These are phyloP conservation scores for Cyclina sinensis DNA, from an alignment of 1,140 invertebrate species.

Conservation along the genomic window DNA sequence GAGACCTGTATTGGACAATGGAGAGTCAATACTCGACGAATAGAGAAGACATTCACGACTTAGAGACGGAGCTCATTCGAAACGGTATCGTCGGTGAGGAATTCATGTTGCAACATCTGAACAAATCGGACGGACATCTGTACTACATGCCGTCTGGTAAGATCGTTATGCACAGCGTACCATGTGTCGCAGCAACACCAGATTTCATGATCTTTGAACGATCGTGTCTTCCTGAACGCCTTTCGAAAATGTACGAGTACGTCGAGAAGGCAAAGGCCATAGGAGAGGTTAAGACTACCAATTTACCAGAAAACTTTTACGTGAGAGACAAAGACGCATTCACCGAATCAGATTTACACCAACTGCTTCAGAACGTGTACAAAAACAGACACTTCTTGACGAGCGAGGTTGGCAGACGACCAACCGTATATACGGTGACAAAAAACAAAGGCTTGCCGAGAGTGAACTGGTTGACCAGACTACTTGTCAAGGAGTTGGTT, in stretches of 20 bases:
- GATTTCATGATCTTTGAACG: not conserved
- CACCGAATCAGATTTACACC: not conserved
- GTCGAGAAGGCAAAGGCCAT: not conserved
- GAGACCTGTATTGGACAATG: not conserved
- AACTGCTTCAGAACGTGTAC: not conserved
- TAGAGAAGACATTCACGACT: not conserved
- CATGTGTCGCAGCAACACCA: not conserved
- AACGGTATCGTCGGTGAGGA: constrained; percentile 4
- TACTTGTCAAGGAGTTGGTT: not conserved
- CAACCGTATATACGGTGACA: not conserved
- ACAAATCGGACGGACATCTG: not conserved
- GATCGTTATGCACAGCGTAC: not conserved
- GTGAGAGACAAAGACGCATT: not conserved
- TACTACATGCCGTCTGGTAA: not conserved
- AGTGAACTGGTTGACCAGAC: not conserved
- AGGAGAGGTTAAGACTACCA: not conserved
- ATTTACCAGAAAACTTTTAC: not conserved
- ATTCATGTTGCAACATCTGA: not conserved
- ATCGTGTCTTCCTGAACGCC: not conserved
- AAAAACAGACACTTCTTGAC: not conserved
- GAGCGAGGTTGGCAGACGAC: not conserved
- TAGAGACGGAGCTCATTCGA: not conserved
- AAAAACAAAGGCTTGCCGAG: not conserved
- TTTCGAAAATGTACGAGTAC: not conserved
- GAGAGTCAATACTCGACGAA: not conserved